Evolutionary conservation across 1,140 invertebrate genomes (phyloP), one percentile per base, ranked within the genome.

Genomic region (Brachionus paranguensis): DNA sequence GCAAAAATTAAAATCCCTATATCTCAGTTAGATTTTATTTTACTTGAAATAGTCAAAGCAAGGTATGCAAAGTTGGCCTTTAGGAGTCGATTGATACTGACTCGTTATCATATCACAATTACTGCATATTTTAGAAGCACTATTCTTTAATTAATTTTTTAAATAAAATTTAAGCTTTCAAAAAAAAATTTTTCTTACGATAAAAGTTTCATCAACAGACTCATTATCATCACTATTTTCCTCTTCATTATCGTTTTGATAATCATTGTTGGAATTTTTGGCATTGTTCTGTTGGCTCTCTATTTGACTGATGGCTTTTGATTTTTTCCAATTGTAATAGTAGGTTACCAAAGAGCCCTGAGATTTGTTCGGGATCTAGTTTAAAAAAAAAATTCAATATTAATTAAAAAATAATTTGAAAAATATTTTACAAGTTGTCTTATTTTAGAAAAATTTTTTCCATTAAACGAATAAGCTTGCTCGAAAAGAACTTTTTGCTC

Each of bases 321-420:
- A 96, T 88, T 98, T 98, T 88, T 98, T 98, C 96, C 96, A 98
- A 86, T 94, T 95, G 88, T 99, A 99, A 89, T 98, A 99, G 90
- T 97, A 98, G 89, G 97, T 97, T 0, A 99, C 96, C 86, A 99
- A 90, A 87, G 94, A 95, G 33, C 96, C 94, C 86, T 98, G 97
- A 65, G 95, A 94, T 91, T 98, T 98, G 88, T 98, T 96, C 68
- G 96, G 96, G 86, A 98, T 90, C 78, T 81, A 14, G 14, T 12
- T 47, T 12, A n/a, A 37, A 5, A 37, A 5, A 6, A 37, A 37
- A 6, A 4, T 27, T 8, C 17, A 72, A n/a, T 29, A 20, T n/a
- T 24, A 50, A 14, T 33, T 27, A 7, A 27, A n/a, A 37, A 68
- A 47, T 53, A 65, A 53, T 27, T 14, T 27, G 50, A 1, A 11